Conservation (phyloP, 2,797 vertebrate species). For the Acomys russatus region DNA sequence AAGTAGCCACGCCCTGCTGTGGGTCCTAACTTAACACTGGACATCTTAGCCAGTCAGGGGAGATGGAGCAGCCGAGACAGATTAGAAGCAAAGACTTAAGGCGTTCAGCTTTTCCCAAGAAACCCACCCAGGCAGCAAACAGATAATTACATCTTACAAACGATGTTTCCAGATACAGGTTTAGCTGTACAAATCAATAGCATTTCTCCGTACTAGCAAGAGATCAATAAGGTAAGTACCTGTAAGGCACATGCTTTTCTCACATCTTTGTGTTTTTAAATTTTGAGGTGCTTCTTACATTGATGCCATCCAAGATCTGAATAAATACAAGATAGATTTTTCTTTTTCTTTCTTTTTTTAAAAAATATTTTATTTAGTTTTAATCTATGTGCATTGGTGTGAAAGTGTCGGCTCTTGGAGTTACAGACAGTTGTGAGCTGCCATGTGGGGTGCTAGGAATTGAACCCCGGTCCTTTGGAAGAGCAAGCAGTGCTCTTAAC, state of each 20-base stretch:
- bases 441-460: no score
- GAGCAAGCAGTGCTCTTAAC: no score
- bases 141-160: slow-evolving; percentile 48
- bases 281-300: neutral
- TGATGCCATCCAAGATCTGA: slow-evolving; percentile 23
- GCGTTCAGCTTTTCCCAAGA: slow-evolving; percentile 13
- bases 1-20: no score
- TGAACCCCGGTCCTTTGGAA: no score
- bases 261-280: slow-evolving; percentile 62
- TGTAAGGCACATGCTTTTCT: neutral
- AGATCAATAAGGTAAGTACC: slow-evolving; percentile 30
- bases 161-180: slow-evolving; percentile 21
- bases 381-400: no score
- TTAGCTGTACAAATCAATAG: slow-evolving; percentile 60
- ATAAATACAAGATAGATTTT: neutral
- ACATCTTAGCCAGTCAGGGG: neutral
- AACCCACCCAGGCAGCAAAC: slow-evolving; percentile 1
- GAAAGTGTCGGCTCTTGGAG: no score
- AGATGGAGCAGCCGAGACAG: neutral
- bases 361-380: no score
- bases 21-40: neutral
- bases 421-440: no score
- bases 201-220: slow-evolving; percentile 9
- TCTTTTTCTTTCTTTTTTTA: no score
- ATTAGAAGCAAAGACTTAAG: slow-evolving; percentile 32